Evolutionary conservation across 2,113 vertebrate genomes (phyloP).

Genomic region (Cephalopholis sonnerati): DNA sequence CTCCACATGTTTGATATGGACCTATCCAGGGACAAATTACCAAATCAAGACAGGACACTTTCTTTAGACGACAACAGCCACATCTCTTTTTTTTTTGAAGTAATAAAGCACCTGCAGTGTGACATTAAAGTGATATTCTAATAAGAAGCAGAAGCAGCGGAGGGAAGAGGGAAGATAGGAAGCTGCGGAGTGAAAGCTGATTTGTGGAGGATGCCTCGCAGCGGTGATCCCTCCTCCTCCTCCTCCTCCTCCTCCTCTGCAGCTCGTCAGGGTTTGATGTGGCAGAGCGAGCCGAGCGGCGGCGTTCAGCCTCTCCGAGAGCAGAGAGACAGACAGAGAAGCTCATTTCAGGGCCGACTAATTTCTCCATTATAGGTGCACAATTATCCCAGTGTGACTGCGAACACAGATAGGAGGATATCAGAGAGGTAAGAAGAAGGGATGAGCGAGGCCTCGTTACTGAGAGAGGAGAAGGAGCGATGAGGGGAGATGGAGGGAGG

Average conservation of each 20-base stretch:
- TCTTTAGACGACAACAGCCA: constrained; percentile 9
- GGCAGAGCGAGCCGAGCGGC: constrained; percentile 56
- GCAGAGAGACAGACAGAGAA: constrained; percentile 58
- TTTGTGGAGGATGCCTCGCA: constrained; percentile 70
- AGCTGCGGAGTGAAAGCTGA: constrained; percentile 70
- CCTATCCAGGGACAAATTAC: constrained; percentile 44
- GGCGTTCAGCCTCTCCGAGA: constrained; percentile 50
- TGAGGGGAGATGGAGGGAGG: constrained; percentile 4
- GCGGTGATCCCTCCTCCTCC: constrained; percentile 61
- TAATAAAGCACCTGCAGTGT: constrained; percentile 72
- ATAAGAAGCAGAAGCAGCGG: constrained; percentile 61
- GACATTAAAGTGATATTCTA: constrained; percentile 70
- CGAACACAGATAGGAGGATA: constrained; percentile 73
- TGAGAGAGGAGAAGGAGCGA: neutral
- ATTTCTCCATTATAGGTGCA: constrained; percentile 84
- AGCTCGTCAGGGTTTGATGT: constrained; percentile 70
- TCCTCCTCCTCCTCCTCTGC: constrained; percentile 56
- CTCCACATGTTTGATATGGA: neutral
- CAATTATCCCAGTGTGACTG: constrained; percentile 82
- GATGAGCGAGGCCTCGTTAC: constrained; percentile 54
- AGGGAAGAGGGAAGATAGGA: constrained; percentile 50
- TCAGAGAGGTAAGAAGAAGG: constrained; percentile 55
- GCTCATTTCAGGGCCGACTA: constrained; percentile 85
- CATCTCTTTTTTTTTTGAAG: constrained; percentile 30
- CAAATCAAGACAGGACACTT: constrained; percentile 9